These are phyloP conservation scores for Eurystomus glaucurus DNA, from an alignment of 2,797 vertebrate genomes.

Conservation along the genomic window DNA sequence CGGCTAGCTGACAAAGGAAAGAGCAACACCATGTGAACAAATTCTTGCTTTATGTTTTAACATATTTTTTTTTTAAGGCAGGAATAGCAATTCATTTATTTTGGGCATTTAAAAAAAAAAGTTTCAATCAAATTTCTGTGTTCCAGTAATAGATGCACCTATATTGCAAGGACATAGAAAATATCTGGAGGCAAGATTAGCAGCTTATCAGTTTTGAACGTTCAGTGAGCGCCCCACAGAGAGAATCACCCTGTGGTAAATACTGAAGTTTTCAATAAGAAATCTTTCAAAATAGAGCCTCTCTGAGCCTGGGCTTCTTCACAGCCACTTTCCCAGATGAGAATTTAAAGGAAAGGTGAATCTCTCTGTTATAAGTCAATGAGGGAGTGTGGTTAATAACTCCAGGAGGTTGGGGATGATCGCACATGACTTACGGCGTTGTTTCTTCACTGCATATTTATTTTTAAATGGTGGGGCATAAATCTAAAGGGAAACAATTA, in stretches of 20 bases:
- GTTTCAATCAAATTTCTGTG: not conserved
- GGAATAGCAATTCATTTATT: not conserved
- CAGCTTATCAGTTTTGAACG: not conserved
- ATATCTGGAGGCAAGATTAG: not conserved
- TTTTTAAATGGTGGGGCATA: not conserved
- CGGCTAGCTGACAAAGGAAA: not conserved
- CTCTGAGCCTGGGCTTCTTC: not conserved
- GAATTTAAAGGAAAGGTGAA: not conserved
- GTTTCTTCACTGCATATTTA: constrained; percentile 29
- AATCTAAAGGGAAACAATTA: constrained; percentile 56
- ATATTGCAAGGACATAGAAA: not conserved
- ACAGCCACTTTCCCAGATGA: not conserved
- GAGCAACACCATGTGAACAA: not conserved
- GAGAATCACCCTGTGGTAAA: not conserved
- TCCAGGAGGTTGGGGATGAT: not conserved
- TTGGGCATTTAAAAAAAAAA: not conserved
- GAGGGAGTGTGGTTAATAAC: constrained; percentile 19
- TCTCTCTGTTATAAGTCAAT: not conserved
- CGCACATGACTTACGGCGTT: constrained; percentile 39
- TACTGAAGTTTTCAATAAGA: not conserved
- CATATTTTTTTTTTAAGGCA: not conserved
- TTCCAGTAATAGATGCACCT: not conserved
- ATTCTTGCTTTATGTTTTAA: not conserved
- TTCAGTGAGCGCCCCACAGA: not conserved
- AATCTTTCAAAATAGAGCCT: not conserved